Conservation (phyloP, 1,140 invertebrate species). For the Contarinia nasturtii region DNA sequence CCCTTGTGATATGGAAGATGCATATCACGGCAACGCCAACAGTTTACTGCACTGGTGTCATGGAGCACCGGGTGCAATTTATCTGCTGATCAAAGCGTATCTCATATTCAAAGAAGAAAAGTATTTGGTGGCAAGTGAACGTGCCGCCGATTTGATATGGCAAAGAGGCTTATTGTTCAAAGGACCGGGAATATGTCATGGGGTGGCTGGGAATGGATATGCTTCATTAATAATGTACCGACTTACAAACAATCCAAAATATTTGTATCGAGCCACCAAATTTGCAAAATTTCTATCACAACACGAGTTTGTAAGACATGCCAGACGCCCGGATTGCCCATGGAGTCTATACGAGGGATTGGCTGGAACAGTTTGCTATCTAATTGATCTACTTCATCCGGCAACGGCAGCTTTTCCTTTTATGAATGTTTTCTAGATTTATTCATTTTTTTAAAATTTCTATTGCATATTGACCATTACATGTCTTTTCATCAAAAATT, state of each 20-base stretch:
- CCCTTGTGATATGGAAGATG: slow-evolving; percentile 54
- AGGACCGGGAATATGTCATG: slow-evolving; percentile 71
- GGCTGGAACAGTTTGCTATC: slow-evolving; percentile 66
- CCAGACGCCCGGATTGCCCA: slow-evolving; percentile 61
- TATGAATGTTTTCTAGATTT: slow-evolving; percentile 46
- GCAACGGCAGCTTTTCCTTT: slow-evolving; percentile 65
- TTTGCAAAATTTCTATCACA: slow-evolving; percentile 61
- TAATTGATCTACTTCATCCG: slow-evolving; percentile 56
- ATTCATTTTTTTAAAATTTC: neutral
- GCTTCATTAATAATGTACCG: slow-evolving; percentile 63
- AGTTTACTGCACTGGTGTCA: slow-evolving; percentile 79
- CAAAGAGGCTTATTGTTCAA: slow-evolving; percentile 58
- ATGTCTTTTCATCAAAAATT: no score
- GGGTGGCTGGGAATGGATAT: slow-evolving; percentile 69
- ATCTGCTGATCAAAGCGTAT: slow-evolving; percentile 66
- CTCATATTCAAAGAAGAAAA: slow-evolving; percentile 49
- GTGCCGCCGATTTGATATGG: slow-evolving; percentile 60
- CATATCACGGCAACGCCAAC: slow-evolving; percentile 22
- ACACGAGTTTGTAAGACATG: slow-evolving; percentile 40
- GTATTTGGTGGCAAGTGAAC: slow-evolving; percentile 47
- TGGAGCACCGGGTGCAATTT: slow-evolving; percentile 62
- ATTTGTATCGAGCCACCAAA: slow-evolving; percentile 49
- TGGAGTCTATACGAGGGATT: slow-evolving; percentile 72
- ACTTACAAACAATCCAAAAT: slow-evolving; percentile 47
- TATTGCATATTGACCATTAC: neutral